These are phyloP conservation scores for Tokudaia tokunoshimensis DNA, from an alignment of 2,797 vertebrate genomes.

Conservation along the genomic window DNA sequence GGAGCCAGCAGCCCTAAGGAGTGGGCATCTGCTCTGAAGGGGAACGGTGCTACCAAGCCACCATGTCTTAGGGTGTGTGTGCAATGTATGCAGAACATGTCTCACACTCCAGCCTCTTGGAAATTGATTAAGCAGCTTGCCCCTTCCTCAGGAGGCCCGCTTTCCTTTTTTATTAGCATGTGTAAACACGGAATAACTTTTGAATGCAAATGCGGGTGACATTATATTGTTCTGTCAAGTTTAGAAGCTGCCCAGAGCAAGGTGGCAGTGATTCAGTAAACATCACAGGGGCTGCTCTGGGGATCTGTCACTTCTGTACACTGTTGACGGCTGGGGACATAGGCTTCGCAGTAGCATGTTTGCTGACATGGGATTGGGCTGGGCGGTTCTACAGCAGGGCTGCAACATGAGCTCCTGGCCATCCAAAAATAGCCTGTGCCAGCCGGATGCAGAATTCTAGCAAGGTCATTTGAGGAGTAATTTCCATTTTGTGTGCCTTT, in stretches of 20 bases:
- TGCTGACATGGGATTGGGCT: conserved; percentile 74
- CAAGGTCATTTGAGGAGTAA: conserved; percentile 80
- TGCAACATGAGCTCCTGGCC: conserved; percentile 52
- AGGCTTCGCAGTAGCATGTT: conserved; percentile 76
- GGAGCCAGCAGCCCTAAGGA: not conserved
- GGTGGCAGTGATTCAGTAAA: conserved; percentile 78
- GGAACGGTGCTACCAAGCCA: not conserved
- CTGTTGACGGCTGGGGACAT: conserved; percentile 68
- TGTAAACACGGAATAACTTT: conserved; percentile 78
- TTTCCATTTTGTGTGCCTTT: conserved; percentile 84
- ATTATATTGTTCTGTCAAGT: conserved; percentile 83
- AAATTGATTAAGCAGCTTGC: conserved; percentile 64
- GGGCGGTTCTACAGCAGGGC: conserved; percentile 71
- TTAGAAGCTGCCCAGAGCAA: conserved; percentile 78
- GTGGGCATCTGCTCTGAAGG: not conserved
- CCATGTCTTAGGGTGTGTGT: not conserved
- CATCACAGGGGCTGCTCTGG: conserved; percentile 68
- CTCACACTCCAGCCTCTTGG: conserved; percentile 20
- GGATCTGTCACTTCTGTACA: conserved; percentile 79
- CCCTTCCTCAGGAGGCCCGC: conserved; percentile 65
- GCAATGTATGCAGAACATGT: not conserved
- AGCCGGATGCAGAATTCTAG: conserved; percentile 76
- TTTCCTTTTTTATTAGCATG: conserved; percentile 82
- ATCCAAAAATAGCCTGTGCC: conserved; percentile 65
- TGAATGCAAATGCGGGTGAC: conserved; percentile 84